These are phyloP conservation scores for Choreutis nemorana DNA, from an alignment of 2,888 invertebrate genomes.

Conservation along the genomic window DNA sequence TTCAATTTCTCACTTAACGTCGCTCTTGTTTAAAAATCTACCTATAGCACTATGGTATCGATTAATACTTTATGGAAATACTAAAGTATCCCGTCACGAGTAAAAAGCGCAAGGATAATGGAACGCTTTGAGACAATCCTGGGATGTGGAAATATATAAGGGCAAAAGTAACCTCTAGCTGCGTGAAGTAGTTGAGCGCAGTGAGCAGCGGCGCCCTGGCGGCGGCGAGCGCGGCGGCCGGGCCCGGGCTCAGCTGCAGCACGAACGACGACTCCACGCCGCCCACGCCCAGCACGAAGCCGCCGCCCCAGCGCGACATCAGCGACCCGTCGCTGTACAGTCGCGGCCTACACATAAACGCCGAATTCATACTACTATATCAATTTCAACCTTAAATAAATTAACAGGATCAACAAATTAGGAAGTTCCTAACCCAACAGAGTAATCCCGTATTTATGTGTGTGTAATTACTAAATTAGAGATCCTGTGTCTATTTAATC, in stretches of 20 bases:
- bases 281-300: constrained; percentile 80
- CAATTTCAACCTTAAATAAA: too few species aligned
- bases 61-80: neutral
- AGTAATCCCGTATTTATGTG: too few species aligned
- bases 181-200: constrained; percentile 85
- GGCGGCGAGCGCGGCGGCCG: constrained; percentile 66
- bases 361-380: too few species aligned
- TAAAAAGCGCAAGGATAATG: neutral
- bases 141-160: constrained; percentile 7
- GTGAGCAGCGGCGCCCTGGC: constrained; percentile 79
- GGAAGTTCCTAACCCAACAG: too few species aligned
- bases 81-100: neutral
- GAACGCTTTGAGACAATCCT: too few species aligned
- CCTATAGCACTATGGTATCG: neutral
- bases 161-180: constrained; percentile 72
- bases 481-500: too few species aligned
- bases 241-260: constrained; percentile 71
- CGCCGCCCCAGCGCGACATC: constrained; percentile 42
- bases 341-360: constrained; percentile 27
- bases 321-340: constrained; percentile 41
- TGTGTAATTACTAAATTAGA: too few species aligned
- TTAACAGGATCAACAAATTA: too few species aligned
- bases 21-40: too few species aligned
- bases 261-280: constrained; percentile 83
- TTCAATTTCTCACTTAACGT: too few species aligned